Conservation (phyloP, 2,113 vertebrate genomes). For the Halichoeres trimaculatus region DNA sequence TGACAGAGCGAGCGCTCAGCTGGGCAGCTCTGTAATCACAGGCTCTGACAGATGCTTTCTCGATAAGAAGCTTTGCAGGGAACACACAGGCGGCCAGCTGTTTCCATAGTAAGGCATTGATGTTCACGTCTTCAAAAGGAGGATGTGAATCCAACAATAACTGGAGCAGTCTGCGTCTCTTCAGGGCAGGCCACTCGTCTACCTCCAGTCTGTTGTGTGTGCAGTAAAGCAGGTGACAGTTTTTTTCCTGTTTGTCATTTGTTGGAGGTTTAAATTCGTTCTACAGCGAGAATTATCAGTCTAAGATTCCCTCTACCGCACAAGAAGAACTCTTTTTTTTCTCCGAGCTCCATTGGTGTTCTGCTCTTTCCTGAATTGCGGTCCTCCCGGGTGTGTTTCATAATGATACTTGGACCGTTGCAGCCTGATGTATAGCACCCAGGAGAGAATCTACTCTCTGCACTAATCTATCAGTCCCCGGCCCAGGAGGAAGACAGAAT, state of each 20-base stretch:
- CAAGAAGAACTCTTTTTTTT: constrained; percentile 70
- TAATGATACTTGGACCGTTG: constrained; percentile 72
- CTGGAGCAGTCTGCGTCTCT: constrained; percentile 13
- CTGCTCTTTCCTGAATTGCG: constrained; percentile 73
- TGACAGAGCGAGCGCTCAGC: constrained; percentile 61
- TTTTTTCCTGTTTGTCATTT: constrained; percentile 10
- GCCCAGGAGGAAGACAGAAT: constrained; percentile 64
- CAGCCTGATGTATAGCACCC: constrained; percentile 77
- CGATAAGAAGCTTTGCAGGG: constrained; percentile 66
- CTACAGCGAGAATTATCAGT: constrained; percentile 56
- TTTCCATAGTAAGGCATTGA: constrained; percentile 45
- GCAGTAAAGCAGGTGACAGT: constrained; percentile 24
- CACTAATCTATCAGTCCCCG: constrained; percentile 79
- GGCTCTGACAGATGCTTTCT: constrained; percentile 79
- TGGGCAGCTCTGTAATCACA: constrained; percentile 69
- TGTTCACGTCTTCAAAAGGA: constrained; percentile 60
- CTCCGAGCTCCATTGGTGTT: constrained; percentile 74
- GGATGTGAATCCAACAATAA: constrained; percentile 53
- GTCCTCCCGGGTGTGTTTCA: constrained; percentile 78
- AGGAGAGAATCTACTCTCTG: constrained; percentile 72
- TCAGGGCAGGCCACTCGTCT: constrained; percentile 8
- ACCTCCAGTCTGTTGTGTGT: constrained; percentile 1
- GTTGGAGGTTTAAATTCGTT: constrained; percentile 1
- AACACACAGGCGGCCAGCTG: constrained; percentile 63
- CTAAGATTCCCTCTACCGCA: constrained; percentile 62